Base-by-base conservation (phyloP, 2,113 vertebrate species). In the Apus apus region DNA sequence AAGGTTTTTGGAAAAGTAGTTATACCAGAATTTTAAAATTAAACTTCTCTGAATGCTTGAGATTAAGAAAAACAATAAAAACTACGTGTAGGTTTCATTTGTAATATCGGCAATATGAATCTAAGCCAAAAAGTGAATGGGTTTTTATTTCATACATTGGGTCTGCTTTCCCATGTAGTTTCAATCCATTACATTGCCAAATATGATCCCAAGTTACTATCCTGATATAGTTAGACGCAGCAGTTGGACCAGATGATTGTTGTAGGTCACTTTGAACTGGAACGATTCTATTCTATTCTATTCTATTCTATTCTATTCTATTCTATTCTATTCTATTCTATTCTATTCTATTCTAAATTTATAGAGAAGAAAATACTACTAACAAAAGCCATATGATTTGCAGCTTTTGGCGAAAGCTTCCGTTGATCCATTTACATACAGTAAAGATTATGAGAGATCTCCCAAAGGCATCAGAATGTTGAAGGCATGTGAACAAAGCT, bases 401-500 rank as follows among this genome's bases (percentile, higher is more conserved):
- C 54, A 67, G 40, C 15, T 89, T 85, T 80, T 85, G 67, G 30
- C 19, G 80, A 66, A 80, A 90, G 3, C 18, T 61, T 85, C 26
- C 26, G 80, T 11, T 78, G 27, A 73, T 66, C 34, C 45, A 34
- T 66, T 80, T 85, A 89, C 34, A 85, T 21, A 22, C 17, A 89
- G 21, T 53, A 75, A 80, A n/a, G 94, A 23, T 48, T 46, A 13
- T 3, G 21, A 82, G 40, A 71, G 30, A 34, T 83, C 38, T 82
- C 38, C 67, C 73, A 74, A 76, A 94, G 60, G 30, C 65, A 71
- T 65, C 40, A 67, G 68, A 93, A 77, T 16, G 29, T 5, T 86
- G 68, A 76, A 71, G 43, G 27, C 43, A 30, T 23, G 20, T 82
- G 85, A 90, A 96, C 57, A 93, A 96, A 96, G 40, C 21, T 50